A percentile compares a stretch with the other conserved stretches of the same genome.
Evolutionary conservation across 2,888 invertebrate species (phyloP).

Genomic region (Punctoribates punctum): DNA sequence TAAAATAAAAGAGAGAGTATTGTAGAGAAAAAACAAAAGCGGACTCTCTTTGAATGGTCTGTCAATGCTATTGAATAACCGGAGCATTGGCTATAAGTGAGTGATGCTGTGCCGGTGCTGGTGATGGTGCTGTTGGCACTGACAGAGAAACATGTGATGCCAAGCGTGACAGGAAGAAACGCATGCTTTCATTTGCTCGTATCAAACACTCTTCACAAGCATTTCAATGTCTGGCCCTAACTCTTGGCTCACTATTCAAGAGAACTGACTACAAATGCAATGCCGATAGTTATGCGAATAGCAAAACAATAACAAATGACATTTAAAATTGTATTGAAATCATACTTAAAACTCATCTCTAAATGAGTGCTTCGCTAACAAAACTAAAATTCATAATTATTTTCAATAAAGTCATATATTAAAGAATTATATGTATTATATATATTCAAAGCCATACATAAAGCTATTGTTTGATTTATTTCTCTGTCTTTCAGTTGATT

Average conservation of each 20-base stretch:
- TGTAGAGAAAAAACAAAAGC: constrained; percentile 9
- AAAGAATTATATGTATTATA: not conserved
- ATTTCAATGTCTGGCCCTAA: not conserved
- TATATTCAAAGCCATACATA: not conserved
- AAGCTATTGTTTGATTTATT: not conserved
- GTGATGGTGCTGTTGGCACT: not conserved
- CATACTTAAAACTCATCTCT: not conserved
- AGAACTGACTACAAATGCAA: not conserved
- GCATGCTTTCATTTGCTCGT: constrained; percentile 30
- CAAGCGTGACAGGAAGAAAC: constrained; percentile 36
- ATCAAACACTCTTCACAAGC: not conserved
- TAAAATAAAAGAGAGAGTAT: not conserved
- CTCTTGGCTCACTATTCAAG: not conserved
- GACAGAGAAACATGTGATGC: not conserved
- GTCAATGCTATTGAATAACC: constrained; percentile 22
- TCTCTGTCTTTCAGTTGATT: not conserved
- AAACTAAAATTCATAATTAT: constrained; percentile 5
- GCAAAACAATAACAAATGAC: constrained; percentile 33
- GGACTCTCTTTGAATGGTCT: constrained; percentile 10
- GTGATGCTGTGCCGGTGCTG: not conserved
- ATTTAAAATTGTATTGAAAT: constrained; percentile 34
- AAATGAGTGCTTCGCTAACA: constrained; percentile 3
- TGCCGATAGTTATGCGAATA: constrained; percentile 10
- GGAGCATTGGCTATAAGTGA: not conserved
- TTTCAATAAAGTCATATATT: not conserved